Conservation (phyloP, 2,113 vertebrate species). For the Clarias macrocephalus region DNA sequence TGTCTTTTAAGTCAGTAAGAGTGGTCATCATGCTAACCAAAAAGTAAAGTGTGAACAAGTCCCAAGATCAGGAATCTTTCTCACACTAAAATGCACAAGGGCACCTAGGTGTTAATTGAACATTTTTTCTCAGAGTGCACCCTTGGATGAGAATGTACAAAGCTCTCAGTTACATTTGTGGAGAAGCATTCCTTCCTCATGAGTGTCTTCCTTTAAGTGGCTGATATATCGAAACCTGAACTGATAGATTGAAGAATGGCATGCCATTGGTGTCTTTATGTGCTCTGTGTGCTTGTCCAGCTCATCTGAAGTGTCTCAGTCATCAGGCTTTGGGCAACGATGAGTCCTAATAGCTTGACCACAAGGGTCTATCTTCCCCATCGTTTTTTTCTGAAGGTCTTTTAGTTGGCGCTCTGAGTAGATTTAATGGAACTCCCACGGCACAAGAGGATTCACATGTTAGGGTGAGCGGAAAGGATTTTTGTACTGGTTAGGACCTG, state of each 20-base stretch:
- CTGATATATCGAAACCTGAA: constrained; percentile 81
- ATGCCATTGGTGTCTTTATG: constrained; percentile 70
- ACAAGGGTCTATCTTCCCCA: constrained; percentile 73
- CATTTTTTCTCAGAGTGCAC: constrained; percentile 72
- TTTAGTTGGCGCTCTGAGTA: constrained; percentile 71
- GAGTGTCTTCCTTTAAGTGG: constrained; percentile 67
- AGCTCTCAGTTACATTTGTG: constrained; percentile 64
- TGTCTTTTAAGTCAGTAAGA: constrained; percentile 63
- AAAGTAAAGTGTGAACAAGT: constrained; percentile 56
- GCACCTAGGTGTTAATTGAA: constrained; percentile 76
- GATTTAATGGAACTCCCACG: constrained; percentile 74
- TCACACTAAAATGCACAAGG: constrained; percentile 61
- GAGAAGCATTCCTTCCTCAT: constrained; percentile 66
- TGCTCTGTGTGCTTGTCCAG: constrained; percentile 63
- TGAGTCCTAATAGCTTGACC: constrained; percentile 81
- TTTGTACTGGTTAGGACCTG: constrained; percentile 65
- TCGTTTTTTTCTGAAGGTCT: constrained; percentile 76
- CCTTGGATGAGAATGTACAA: constrained; percentile 69
- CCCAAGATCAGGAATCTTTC: constrained; percentile 55
- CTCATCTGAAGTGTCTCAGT: constrained; percentile 76
- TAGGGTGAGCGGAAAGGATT: constrained; percentile 73
- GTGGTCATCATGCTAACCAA: constrained; percentile 54
- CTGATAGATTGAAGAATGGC: constrained; percentile 77
- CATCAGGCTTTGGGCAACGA: constrained; percentile 73
- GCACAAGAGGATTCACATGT: constrained; percentile 73